Evolutionary conservation across 1,140 invertebrate species (phyloP), one percentile per base, ranked within the genome.

Genomic region (Lasaia peninsularis): DNA sequence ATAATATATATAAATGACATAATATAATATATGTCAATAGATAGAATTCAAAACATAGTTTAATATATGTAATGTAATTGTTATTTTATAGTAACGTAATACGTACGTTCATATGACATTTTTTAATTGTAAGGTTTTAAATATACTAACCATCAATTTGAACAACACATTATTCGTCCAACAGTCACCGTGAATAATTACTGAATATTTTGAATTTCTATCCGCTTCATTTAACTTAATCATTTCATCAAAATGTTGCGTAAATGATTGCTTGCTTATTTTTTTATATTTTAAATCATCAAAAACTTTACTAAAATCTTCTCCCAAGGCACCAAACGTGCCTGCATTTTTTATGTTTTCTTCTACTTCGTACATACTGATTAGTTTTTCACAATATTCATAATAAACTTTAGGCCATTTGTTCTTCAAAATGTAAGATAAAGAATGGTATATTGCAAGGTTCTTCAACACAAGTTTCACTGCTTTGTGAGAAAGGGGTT

Each of bases 401-500:
- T 3, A 89, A 71, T 31, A 52, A 10, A 28, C 12, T 33, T 52
- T 12, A 12, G 50, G 50, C 1, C 9, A 52, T 14, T 52, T 52
- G 10, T 4, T n/a, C 32, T 52, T 52, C n/a, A 52, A 14, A 9
- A 32, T 12, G 14, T 52, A 52, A 2, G 50, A 52, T 14, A 31
- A 32, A 14, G 50, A 52, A 52, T 52, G 50, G 14, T 31, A 32
- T 14, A 31, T 12, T 28, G 50, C 50, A 33, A 52, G 21, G 14
- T 32, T 52, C 16, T 32, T 52, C 6, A 52, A 12, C 11, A 32
- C 50, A 1, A 33, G n/a, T 31, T 31, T 11, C 2, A 52, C 14
- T 60, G 91, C 85, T 1, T 88, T 73, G 10, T 82, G 44, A 10
- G 86, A 72, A 4, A 92, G 61, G 1, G 87, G 72, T 11, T 72